Percentiles rank a stretch among this genome's conserved stretches.
Conservation (phyloP, 2,888 invertebrate species). For the Cosmorhoe ocellata region DNA sequence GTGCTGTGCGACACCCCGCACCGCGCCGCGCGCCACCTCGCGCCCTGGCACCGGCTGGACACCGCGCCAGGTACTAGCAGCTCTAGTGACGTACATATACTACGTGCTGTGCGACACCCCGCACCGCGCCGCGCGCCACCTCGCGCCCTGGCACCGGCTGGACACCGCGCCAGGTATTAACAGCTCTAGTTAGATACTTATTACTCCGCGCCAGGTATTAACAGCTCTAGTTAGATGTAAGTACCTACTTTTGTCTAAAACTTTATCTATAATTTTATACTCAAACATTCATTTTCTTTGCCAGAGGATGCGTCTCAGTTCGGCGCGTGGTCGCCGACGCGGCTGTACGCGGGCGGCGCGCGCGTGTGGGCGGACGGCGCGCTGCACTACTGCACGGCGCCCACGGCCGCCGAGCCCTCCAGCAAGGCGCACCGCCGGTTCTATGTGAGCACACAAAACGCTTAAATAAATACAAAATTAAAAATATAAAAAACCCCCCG, state of each 20-base stretch:
- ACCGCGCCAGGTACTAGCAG: conserved; percentile 85
- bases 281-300: background rate
- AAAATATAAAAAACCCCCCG: too few species aligned
- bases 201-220: conserved; percentile 86
- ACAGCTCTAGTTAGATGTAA: too few species aligned
- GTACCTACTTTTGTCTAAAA: too few species aligned
- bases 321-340: conserved; percentile 76
- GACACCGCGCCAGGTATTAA: conserved; percentile 84
- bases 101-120: conserved; percentile 92
- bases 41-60: conserved; percentile 68
- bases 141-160: conserved; percentile 83
- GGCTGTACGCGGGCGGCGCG: conserved; percentile 86
- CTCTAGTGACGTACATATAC: too few species aligned
- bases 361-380: conserved; percentile 86
- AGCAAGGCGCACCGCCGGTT: conserved; percentile 91
- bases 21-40: conserved; percentile 94
- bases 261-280: too few species aligned
- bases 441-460: conserved; percentile 92
- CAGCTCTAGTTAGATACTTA: too few species aligned
- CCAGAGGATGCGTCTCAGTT: conserved; percentile 26
- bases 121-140: conserved; percentile 94
- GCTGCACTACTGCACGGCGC: conserved; percentile 87
- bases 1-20: conserved; percentile 94
- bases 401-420: conserved; percentile 93
- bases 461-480: too few species aligned